Base-by-base conservation (phyloP, 2,797 vertebrate genomes). In the Leptodactylus fallax region DNA sequence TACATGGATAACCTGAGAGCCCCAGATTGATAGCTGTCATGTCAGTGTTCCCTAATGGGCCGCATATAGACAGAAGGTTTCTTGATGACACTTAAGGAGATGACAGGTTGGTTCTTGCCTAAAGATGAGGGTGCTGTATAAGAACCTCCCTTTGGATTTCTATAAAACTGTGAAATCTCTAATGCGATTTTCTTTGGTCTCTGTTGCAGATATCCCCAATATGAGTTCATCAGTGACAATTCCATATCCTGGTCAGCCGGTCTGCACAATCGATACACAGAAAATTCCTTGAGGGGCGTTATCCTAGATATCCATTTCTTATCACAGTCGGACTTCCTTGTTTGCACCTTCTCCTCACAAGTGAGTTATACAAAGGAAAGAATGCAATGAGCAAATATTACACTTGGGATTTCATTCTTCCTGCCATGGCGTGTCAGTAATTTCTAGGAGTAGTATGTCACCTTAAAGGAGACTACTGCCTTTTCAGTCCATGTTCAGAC, bases 321-420 rank as follows among this genome's bases (percentile, higher is more conserved):
- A 90, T 99, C 98, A 36, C 98, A 99, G 92, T 97, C 97, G 5
- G 98, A 99, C 95, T 99, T 99, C 93, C 93, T 99, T 90, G 97
- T 99, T 90, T 99, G 98, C 92, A 99, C 98, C 0, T 99, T 99
- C 93, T 99, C 98, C 10, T 99, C 98, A 83, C 98, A 99, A 97
- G 98, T 99, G 93, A 93, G 87, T 76, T 21, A 36, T 58, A 11
- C 53, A 1, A n/a, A 27, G 14, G 51, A 55, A 53, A 5, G 11
- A 23, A 51, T n/a, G 47, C 45, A 14, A 5, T n/a, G 61, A 11
- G 10, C 21, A 49, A 77, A 51, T 77, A 45, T 53, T 12, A 1
- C 23, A 27, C 25, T 67, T 6, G 25, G 5, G 23, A 5, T 76
- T 77, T 16, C 45, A 51, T 76, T 21, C 72, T 51, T 76, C 17